phyloP scores from a whole-genome alignment of 2,113 vertebrate species.

The Hipposideros armiger region DNA sequence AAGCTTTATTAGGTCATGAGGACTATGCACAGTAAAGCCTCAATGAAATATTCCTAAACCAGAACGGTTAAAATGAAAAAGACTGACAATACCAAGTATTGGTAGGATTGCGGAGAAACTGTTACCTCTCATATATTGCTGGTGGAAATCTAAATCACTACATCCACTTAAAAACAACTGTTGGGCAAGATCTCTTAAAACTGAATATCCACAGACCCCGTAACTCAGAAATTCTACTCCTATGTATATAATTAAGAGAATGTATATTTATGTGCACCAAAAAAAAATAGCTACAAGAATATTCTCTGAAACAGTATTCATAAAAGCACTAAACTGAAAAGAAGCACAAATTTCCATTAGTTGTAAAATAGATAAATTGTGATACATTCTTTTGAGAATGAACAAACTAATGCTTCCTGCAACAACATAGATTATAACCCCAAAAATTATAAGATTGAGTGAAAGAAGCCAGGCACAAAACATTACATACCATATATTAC shows the following conservation, averaged over 20 bases:
- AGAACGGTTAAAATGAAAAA: slow-evolving; percentile 26
- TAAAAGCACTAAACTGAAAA: slow-evolving; percentile 30
- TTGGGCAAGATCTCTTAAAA: neutral
- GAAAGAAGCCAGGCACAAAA: neutral
- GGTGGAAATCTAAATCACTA: neutral
- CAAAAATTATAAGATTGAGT: neutral
- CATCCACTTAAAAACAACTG: neutral
- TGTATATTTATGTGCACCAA: neutral
- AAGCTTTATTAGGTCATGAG: neutral
- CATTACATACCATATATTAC: neutral
- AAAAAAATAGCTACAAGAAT: neutral
- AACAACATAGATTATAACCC: neutral
- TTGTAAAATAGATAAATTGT: slow-evolving; percentile 20
- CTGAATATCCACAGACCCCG: neutral
- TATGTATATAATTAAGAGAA: neutral
- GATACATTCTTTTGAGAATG: neutral
- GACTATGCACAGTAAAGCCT: slow-evolving; percentile 1
- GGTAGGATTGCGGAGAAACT: neutral
- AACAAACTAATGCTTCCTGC: neutral
- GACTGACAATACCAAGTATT: neutral
- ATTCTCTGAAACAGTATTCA: neutral
- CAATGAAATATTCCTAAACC: neutral
- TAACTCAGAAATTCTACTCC: neutral
- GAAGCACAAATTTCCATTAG: neutral
- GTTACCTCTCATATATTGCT: neutral